Evolutionary conservation across 2,113 vertebrate species (phyloP), one percentile per base, ranked within the genome.

Genomic region (Struthidea cinerea): DNA sequence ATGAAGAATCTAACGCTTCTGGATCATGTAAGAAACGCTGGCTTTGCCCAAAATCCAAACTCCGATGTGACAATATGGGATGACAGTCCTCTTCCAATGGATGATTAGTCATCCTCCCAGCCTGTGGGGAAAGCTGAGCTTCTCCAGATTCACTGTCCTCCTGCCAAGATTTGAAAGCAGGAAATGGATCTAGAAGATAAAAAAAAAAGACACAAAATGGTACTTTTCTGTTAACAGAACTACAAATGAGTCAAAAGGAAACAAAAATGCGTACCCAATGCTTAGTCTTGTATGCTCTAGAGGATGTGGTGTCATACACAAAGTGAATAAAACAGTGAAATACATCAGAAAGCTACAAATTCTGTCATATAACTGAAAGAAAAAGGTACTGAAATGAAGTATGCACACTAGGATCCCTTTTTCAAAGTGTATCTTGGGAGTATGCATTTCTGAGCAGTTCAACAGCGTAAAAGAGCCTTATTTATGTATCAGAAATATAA

Each of bases 161-260:
- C 97, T 99, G 99, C 99, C 99, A 99, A 92, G 99, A 99, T 95
- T 99, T 99, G 97, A 98, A 99, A 93, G 99, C 99, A 89, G 99
- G 99, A 97, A 99, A 98, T 1, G 99, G 99, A 95, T 99, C 99
- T 99, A 97, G 47, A 97, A 97, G 91, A 94, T 65, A 94, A 73
- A 93, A 94, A 93, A 94, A 39, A 80, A 52, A 37, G 87, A 97
- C 73, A 98, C 68, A 97, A 92, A 94, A 97, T 74, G 80, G 65
- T 94, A 95, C 26, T 89, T 69, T 60, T 90, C 82, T 96, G 82
- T 92, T 90, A 95, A 77, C 7, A 68, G 65, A 90, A 82, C 77
- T 74, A 70, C n/a, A n/a, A n/a, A n/a, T n/a, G 75, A 90, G 59
- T 23, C 23, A 91, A 84, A 93, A 93, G 75, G 55, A 84, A 95